These are phyloP conservation scores for Zophobas morio DNA, from an alignment of 1,140 invertebrate genomes.

Conservation along the genomic window DNA sequence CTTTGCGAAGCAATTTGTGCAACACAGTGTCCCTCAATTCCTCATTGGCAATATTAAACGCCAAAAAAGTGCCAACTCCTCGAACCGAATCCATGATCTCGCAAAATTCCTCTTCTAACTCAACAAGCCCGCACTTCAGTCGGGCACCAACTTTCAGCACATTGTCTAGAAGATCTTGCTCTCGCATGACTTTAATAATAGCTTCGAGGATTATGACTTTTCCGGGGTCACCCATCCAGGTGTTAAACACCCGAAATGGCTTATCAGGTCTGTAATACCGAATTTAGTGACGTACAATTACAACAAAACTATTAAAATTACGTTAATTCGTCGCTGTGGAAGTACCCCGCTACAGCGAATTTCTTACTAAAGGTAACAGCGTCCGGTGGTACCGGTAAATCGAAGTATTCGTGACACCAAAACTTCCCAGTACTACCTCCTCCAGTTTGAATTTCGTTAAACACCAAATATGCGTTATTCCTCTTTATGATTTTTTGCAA, in stretches of 20 bases:
- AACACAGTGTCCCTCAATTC: conserved; percentile 86
- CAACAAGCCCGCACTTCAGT: conserved; percentile 80
- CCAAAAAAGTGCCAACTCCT: conserved; percentile 93
- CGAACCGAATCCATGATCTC: conserved; percentile 83
- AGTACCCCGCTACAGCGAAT: conserved; percentile 96
- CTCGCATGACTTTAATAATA: conserved; percentile 87
- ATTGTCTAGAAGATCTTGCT: conserved; percentile 85
- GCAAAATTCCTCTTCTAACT: conserved; percentile 82
- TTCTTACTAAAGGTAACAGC: conserved; percentile 98
- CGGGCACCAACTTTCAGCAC: conserved; percentile 84
- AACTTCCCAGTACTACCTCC: conserved; percentile 96
- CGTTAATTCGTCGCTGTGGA: conserved; percentile 82
- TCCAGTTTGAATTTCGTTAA: conserved; percentile 99
- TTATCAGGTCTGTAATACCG: conserved; percentile 72
- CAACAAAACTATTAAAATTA: conserved; percentile 63
- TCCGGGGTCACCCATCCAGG: conserved; percentile 99
- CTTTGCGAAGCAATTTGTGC: conserved; percentile 63
- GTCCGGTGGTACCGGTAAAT: conserved; percentile 88
- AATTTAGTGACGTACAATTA: neutral
- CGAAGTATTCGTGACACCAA: conserved; percentile 97
- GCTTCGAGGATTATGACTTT: conserved; percentile 92
- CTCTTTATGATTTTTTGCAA: conserved; percentile 87
- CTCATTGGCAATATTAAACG: conserved; percentile 81
- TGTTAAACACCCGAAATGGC: conserved; percentile 96
- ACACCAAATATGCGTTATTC: conserved; percentile 77